A percentile compares a stretch with the other conserved stretches of the same genome.
Evolutionary conservation across 2,888 invertebrate genomes (phyloP).

Genomic region (Melieria crassipennis): DNA sequence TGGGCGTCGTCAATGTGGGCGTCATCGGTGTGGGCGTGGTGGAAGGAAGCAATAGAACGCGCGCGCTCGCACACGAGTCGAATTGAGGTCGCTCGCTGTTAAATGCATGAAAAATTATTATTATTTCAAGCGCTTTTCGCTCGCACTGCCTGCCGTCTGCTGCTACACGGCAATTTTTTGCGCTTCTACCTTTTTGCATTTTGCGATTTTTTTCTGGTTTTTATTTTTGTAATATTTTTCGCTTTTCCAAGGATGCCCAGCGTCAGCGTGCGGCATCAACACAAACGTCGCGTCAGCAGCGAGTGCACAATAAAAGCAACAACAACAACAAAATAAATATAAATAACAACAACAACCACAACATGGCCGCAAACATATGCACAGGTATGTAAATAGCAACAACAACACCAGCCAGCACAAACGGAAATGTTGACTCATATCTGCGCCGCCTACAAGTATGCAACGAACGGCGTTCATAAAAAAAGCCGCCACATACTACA

Average conservation of each 20-base stretch:
- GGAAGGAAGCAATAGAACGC: too few species aligned
- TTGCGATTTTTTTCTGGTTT: too few species aligned
- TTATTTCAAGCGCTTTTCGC: constrained; percentile 49
- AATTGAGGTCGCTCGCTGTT: not conserved
- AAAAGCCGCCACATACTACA: not conserved
- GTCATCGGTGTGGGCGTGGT: too few species aligned
- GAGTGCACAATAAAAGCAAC: not conserved
- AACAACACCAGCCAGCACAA: constrained; percentile 40
- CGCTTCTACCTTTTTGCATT: too few species aligned
- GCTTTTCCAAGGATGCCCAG: too few species aligned
- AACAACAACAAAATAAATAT: not conserved
- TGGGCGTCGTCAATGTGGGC: too few species aligned
- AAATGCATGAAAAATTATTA: constrained; percentile 47
- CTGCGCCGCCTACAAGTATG: constrained; percentile 47
- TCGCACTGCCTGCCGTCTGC: too few species aligned
- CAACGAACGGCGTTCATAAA: not conserved
- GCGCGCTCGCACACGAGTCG: too few species aligned
- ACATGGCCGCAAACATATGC: not conserved
- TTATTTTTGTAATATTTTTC: too few species aligned
- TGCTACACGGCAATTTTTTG: too few species aligned
- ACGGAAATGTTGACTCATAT: constrained; percentile 57
- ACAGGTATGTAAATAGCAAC: constrained; percentile 25
- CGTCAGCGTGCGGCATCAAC: too few species aligned
- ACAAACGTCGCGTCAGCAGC: too few species aligned
- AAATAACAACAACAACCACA: not conserved